phyloP scores from a whole-genome alignment of 1,140 invertebrate genomes.

The Drosophila ironensis region DNA sequence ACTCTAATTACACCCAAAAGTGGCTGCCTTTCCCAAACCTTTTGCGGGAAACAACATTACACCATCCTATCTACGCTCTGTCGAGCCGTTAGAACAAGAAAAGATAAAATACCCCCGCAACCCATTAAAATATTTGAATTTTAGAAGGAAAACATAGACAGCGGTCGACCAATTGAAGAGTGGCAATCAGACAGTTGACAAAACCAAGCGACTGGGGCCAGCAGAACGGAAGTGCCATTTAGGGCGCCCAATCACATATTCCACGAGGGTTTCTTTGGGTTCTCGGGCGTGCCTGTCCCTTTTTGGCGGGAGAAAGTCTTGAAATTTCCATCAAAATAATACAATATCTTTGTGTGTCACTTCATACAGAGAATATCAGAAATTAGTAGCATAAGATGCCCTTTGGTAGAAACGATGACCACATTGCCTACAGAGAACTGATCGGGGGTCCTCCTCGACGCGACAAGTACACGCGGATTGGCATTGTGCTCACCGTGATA shows the following conservation, averaged over 20 bases:
- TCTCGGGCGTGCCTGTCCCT: constrained; percentile 13
- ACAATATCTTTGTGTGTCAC: constrained; percentile 3
- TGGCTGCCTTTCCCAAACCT: too few relatives aligned
- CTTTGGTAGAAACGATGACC: neutral
- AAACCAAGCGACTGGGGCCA: constrained; percentile 21
- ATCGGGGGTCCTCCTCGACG: neutral
- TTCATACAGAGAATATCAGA: too few relatives aligned
- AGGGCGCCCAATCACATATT: constrained; percentile 43
- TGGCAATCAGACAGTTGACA: constrained; percentile 46
- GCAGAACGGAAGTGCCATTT: constrained; percentile 68
- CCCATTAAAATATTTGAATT: too few relatives aligned
- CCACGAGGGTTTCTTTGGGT: constrained; percentile 41
- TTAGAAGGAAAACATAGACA: constrained; percentile 18
- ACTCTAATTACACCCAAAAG: constrained; percentile 14
- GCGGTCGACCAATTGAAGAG: constrained; percentile 18
- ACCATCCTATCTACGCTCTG: constrained; percentile 26
- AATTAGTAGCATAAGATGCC: too few relatives aligned
- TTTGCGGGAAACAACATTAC: neutral
- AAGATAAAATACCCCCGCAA: too few relatives aligned
- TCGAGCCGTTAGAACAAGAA: constrained; percentile 10
- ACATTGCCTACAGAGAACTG: neutral
- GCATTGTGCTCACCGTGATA: constrained; percentile 12
- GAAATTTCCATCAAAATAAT: constrained; percentile 42
- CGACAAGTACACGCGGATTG: neutral
- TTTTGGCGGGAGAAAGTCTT: constrained; percentile 60